Percentiles rank a stretch among this genome's conserved stretches.
Evolutionary conservation across 2,888 invertebrate genomes (phyloP).

Genomic region (Hydrotaea diabolus): DNA sequence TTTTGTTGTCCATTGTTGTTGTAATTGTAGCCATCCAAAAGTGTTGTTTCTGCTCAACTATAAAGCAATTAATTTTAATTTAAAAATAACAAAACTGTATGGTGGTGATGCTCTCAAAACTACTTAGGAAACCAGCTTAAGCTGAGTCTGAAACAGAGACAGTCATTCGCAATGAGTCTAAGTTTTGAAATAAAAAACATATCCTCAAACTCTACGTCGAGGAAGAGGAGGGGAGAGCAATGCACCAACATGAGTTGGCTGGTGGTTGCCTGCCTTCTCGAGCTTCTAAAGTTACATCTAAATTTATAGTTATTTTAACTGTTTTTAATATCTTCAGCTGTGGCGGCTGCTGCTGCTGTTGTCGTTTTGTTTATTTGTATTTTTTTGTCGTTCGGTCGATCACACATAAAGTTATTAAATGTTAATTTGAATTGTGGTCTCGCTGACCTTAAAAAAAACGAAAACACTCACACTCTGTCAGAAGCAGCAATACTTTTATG

Average conservation of each 20-base stretch:
- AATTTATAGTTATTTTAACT: constrained; percentile 4
- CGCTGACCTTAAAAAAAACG: constrained; percentile 42
- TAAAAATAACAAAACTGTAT: constrained; percentile 25
- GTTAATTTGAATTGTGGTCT: constrained; percentile 49
- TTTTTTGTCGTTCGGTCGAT: too few relatives aligned
- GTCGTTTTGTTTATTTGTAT: too few relatives aligned
- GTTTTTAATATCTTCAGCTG: background rate
- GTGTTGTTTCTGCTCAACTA: background rate
- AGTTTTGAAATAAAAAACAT: background rate
- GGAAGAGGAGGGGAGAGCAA: too few relatives aligned
- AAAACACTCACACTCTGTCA: constrained; percentile 9
- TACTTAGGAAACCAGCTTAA: background rate
- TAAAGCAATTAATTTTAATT: constrained; percentile 32
- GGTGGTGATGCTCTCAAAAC: background rate
- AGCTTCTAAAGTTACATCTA: constrained; percentile 16
- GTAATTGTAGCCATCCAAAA: background rate
- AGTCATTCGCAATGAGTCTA: background rate
- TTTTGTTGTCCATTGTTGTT: background rate
- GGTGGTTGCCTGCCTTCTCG: background rate
- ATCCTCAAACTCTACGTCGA: too few relatives aligned
- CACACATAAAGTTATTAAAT: constrained; percentile 16
- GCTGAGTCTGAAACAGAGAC: background rate
- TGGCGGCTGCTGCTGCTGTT: background rate
- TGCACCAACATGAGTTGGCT: too few relatives aligned
- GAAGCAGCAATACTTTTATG: too few relatives aligned